Evolutionary conservation across 2,888 invertebrate species (phyloP), one percentile per base, ranked within the genome.

Genomic region (Emmelina monodactyla): DNA sequence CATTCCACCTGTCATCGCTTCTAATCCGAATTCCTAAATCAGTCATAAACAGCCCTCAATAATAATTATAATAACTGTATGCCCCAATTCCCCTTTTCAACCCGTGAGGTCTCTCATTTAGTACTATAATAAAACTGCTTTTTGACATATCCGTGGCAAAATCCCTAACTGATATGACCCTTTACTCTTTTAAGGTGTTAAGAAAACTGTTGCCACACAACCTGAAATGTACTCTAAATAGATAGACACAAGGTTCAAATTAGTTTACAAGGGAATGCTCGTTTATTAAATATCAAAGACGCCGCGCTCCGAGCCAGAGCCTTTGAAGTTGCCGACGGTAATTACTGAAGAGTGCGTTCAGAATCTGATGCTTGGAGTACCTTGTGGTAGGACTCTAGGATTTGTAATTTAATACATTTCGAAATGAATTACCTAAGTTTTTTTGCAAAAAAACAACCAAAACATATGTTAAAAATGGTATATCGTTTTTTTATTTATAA

Each of bases 131-230:
- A 79, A 81, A 76, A 75, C 66, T 72, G 65, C 72, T 76, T 80
- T 73, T 81, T 81, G 81, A 81, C 80, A 75, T 69, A 73, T 75
- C 79, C 78, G 69, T 78, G 80, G 79, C 80, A 80, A 78, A 79
- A 80, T 70, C 76, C 73, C 70, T 73, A 72, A 75, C 78, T 66
- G 73, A 76, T 78, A 76, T 64, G 68, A 69, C 67, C 70, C 68
- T 65, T 66, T n/a, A n/a, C n/a, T n/a, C n/a, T n/a, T n/a, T n/a
- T 69, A 75, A 78, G 72, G 78, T 75, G 78, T 78, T 78, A 76
- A 75, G 78, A 66, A 69, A 65, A 57, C 49, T 47, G n/a, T 1
- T 1, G 0, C 0, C 0, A 0, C 1, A 1, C 1, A 49, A 1
- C 2, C 15, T 0, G 55, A 61, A 53, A 33, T 31, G n/a, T 32